Conservation (phyloP, 1,140 invertebrate genomes). For the Fragariocoptes setiger region DNA sequence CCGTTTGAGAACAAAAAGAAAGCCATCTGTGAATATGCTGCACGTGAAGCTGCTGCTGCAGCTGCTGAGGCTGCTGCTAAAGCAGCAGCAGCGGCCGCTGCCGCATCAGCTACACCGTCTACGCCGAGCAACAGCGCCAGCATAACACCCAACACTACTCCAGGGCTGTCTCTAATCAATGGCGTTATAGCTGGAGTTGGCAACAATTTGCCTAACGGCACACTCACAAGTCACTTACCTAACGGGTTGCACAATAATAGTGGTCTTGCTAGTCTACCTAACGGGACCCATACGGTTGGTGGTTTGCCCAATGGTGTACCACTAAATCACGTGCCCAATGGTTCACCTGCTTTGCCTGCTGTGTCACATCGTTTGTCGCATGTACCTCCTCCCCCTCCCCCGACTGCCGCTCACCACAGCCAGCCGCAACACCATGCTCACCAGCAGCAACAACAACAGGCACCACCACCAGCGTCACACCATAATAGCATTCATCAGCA, state of each 20-base stretch:
- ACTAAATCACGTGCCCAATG: no score
- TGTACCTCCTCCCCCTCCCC: constrained; percentile 10
- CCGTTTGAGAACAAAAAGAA: constrained; percentile 2
- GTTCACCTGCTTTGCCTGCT: no score
- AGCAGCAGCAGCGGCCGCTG: constrained; percentile 4
- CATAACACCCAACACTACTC: constrained; percentile 1
- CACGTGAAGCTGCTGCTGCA: background rate
- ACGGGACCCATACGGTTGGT: no score
- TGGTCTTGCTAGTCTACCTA: no score
- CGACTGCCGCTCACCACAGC: constrained; percentile 9
- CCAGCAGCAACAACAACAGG: constrained; percentile 5
- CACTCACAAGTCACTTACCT: no score
- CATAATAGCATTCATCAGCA: constrained; percentile 19
- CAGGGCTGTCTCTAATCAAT: no score
- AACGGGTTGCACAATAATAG: no score
- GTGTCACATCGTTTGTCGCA: background rate
- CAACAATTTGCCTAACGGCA: no score
- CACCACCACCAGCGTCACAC: constrained; percentile 11
- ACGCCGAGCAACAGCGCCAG: background rate
- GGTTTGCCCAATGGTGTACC: no score
- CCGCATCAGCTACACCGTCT: constrained; percentile 6
- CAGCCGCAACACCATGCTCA: constrained; percentile 11
- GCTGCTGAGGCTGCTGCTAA: constrained; percentile 4
- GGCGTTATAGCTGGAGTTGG: no score
- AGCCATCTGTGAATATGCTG: background rate